Percentiles rank a stretch among this genome's conserved stretches.
phyloP scores from a whole-genome alignment of 2,113 vertebrate genomes.

The Actinemys pallida region DNA sequence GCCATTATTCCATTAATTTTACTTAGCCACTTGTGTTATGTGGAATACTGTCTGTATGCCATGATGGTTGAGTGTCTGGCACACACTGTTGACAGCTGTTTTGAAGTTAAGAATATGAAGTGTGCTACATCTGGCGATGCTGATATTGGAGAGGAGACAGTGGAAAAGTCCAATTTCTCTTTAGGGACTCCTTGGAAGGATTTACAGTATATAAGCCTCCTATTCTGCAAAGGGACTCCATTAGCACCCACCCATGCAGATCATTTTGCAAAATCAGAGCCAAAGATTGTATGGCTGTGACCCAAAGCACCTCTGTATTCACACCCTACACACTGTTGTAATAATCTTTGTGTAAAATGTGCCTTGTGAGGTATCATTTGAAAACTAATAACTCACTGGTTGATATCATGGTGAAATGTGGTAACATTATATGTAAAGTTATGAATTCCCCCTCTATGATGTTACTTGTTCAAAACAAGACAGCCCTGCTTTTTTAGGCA shows the following conservation, averaged over 20 bases:
- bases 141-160: not conserved
- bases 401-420: not conserved
- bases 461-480: not conserved
- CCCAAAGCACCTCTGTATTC: not conserved
- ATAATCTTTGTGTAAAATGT: not conserved
- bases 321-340: not conserved
- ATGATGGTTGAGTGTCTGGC: constrained; percentile 13
- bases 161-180: constrained; percentile 41
- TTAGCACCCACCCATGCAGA: not conserved
- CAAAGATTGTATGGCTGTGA: not conserved
- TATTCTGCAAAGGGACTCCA: not conserved
- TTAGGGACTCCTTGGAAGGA: not conserved
- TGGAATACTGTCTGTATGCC: constrained; percentile 23
- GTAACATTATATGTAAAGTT: not conserved
- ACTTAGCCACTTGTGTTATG: not conserved
- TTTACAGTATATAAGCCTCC: not conserved
- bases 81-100: constrained; percentile 23
- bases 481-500: not conserved
- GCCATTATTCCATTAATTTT: constrained; percentile 28
- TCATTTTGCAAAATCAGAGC: not conserved
- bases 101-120: constrained; percentile 9
- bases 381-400: not conserved
- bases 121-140: constrained; percentile 41
- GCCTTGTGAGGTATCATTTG: not conserved
- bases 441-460: not conserved